Evolutionary conservation across 2,797 vertebrate species (phyloP), one percentile per base, ranked within the genome.

Genomic region (Notoglanidium macrostoma): DNA sequence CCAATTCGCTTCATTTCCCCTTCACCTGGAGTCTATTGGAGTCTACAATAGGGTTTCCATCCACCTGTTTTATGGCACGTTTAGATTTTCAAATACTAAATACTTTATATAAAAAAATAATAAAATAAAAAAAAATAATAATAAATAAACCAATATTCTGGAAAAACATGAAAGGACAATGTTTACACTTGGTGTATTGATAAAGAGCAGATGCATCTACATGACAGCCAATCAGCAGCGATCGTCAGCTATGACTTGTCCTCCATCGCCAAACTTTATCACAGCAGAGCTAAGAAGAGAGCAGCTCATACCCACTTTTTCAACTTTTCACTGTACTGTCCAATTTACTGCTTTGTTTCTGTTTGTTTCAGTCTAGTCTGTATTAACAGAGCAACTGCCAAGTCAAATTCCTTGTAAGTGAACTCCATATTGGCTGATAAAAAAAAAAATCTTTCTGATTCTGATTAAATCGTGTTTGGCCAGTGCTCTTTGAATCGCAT

Each of bases 381-480:
- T 0, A 59, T 79, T 23, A 23, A 57, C 17, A 0, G 10, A 26
- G 35, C 1, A 26, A 49, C 51, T 78, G 76, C 51, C 76, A 35
- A 78, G 54, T 79, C 19, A 79, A 61, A 80, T 44, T 80, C 78
- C 35, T 61, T 80, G 2, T 12, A n/a, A 40, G 21, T 80, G 32
- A 80, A 80, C 61, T 23, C 55, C 5, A n/a, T 40, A 29, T 59
- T 35, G 76, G n/a, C 23, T 0, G 4, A 57, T 79, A 57, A 79
- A 57, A 79, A 35, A 35, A 35, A 35, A 49, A 49, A 49, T 55
- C 74, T 32, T 79, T 55, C 73, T 17, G 74, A 77, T 79, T 78
- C n/a, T n/a, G 74, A 54, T 54, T 77, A 77, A 77, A 29, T 54
- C 26, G n/a, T 17, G 3, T 77, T 55, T 78, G n/a, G 15, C 7